Evolutionary conservation across 2,888 invertebrate genomes (phyloP), one percentile per base, ranked within the genome.

Genomic region (Nephrotoma appendiculata): DNA sequence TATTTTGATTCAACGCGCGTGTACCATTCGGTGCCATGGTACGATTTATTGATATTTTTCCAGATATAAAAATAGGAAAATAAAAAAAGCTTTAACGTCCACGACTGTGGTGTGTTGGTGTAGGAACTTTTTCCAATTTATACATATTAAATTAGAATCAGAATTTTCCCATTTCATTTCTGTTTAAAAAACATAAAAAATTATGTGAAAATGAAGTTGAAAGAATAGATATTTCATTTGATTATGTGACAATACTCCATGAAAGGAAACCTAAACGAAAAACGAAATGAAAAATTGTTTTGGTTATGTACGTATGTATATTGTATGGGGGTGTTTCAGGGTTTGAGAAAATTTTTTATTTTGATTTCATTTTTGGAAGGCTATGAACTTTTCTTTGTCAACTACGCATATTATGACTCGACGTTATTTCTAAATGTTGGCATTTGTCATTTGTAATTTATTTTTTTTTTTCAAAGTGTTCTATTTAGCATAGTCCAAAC

Each of bases 21-120:
- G 71, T 71, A 71, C 71, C 31, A 71, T 31, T 19, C 71, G 31
- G 71, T 71, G 31, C 31, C 86, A 11, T 45, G 86, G 86, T 86
- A 86, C 86, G 86, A 86, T 41, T 86, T 86, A 86, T 86, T 86
- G 86, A 86, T 86, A 86, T 86, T 86, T 86, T 86, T 52, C 42
- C 84, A 84, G 15, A 84, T 43, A 84, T 31, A 71, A 71, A 71
- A 71, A 71, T 71, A 71, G 71, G 19, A 71, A 31, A 71, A 31
- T 31, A 71, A 52, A 52, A 52, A 31, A 71, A 71, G 71, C 71
- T 71, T 71, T 71, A 71, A 19, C 19, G 71, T 71, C 71, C 71
- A 71, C 31, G 71, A 11, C 2, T 19, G 5, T 71, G 71, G 5
- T 71, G 71, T 71, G 31, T 71, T 71, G 71, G 71, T 71, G 71